These are phyloP conservation scores for Tipula helvola DNA, from an alignment of 2,888 invertebrate genomes.

Conservation along the genomic window DNA sequence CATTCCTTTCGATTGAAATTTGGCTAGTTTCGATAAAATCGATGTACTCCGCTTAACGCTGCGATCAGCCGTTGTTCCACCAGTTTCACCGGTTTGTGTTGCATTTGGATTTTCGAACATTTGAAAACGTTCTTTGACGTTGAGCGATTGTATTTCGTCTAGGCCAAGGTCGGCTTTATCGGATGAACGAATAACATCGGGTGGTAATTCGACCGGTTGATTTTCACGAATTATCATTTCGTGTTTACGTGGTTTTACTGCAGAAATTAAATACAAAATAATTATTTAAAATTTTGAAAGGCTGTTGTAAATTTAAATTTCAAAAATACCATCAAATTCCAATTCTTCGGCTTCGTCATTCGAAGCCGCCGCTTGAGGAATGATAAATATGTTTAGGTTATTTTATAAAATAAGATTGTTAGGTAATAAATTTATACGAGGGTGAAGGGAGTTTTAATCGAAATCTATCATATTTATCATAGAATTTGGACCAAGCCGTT, in stretches of 20 bases:
- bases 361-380: neutral
- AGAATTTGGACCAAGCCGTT: too few species aligned
- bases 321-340: neutral
- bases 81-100: conserved; percentile 21
- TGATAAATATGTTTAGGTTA: neutral
- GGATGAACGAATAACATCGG: conserved; percentile 84
- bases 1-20: conserved; percentile 71
- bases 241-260: conserved; percentile 58
- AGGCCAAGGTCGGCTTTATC: conserved; percentile 77
- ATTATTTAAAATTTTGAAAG: conserved; percentile 6
- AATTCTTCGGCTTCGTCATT: neutral
- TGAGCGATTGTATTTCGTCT: conserved; percentile 65
- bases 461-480: too few species aligned
- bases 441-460: too few species aligned
- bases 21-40: conserved; percentile 63
- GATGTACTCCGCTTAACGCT: conserved; percentile 56
- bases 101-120: conserved; percentile 51
- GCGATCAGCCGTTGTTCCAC: conserved; percentile 30
- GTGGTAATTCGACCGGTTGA: conserved; percentile 77
- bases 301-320: neutral
- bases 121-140: conserved; percentile 75
- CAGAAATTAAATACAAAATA: conserved; percentile 9
- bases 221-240: conserved; percentile 87
- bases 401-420: neutral
- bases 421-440: too few species aligned